Conservation (phyloP, 2,797 vertebrate species). For the Pseudomugil tenellus region DNA sequence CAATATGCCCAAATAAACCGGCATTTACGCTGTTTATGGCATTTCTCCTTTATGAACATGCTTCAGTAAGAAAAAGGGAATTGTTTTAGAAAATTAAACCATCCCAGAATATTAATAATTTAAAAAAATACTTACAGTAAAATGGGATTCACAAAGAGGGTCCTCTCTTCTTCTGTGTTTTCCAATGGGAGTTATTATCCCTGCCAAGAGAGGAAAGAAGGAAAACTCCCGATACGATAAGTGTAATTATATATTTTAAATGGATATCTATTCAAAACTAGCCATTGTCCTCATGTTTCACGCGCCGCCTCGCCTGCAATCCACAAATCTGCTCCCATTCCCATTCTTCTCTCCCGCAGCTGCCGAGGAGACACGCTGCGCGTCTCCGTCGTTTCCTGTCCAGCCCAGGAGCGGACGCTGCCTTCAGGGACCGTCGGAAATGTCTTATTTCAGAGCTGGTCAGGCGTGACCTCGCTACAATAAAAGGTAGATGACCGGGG, state of each 20-base stretch:
- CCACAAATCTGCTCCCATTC: slow-evolving; percentile 39
- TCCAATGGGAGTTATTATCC: slow-evolving; percentile 41
- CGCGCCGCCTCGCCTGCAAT: slow-evolving; percentile 40
- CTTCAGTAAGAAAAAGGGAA: background rate
- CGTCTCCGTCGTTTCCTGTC: slow-evolving; percentile 81
- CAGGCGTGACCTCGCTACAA: background rate
- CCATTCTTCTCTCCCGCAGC: slow-evolving; percentile 73
- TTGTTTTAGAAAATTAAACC: background rate
- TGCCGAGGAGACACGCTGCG: slow-evolving; percentile 71
- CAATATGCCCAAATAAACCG: background rate
- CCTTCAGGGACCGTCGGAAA: slow-evolving; percentile 49
- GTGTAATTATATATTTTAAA: background rate
- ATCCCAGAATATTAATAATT: background rate
- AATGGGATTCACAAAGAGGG: slow-evolving; percentile 65
- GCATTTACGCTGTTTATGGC: background rate
- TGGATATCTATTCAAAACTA: background rate
- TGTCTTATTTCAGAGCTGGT: rapidly evolving
- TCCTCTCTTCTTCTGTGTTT: slow-evolving; percentile 46
- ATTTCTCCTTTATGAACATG: background rate
- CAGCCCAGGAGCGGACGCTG: slow-evolving; percentile 70
- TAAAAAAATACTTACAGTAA: slow-evolving; percentile 62
- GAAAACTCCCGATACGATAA: background rate
- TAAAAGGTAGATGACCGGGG: background rate
- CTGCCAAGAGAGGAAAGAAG: background rate
- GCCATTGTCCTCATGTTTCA: slow-evolving; percentile 51